Base-by-base conservation (phyloP, 2,888 invertebrate species). In the Megastigmus dorsalis region DNA sequence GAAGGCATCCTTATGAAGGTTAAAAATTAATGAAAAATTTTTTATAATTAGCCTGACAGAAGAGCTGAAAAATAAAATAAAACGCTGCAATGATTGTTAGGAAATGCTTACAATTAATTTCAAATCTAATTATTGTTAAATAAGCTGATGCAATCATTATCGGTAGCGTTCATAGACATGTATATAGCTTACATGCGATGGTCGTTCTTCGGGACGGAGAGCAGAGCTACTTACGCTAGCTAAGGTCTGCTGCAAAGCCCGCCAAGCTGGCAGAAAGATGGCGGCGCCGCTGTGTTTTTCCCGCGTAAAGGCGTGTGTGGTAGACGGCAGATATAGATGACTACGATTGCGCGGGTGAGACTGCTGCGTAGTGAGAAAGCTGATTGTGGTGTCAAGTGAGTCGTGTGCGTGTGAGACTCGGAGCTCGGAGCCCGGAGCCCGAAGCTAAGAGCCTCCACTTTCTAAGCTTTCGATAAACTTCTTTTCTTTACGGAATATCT, bases 181-280 rank as follows among this genome's bases (percentile, higher is more conserved):
- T 33, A 55, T n/a, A 54, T 41, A 52, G 54, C 41, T 50, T 54
- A 45, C 18, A 13, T 28, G 9, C 23, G 20, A n/a, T 36, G 38
- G 13, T 10, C 28, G 43, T n/a, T 2, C 4, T 26, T 3, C 18
- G 10, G 2, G 7, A 3, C 5, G 2, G 43, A 54, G 45, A n/a
- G 26, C 18, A 28, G 18, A 55, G 20, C 18, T n/a, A n/a, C n/a
- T n/a, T n/a, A n/a, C n/a, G n/a, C n/a, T n/a, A n/a, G n/a, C n/a
- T n/a, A n/a, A n/a, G n/a, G 50, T 45, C 36, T 33, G 28, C 38
- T 43, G n/a, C n/a, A 54, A 63, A 62, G 70, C 84, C 83, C 84
- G 84, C 84, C 84, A 84, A 84, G 79, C 79, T 82, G 82, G 83
- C 84, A 84, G 45, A 36, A 83, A 84, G 70, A 84, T 84, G 84